These are phyloP conservation scores for Acanthurus lineatus DNA, from an alignment of 2,797 vertebrate genomes.

Conservation along the genomic window DNA sequence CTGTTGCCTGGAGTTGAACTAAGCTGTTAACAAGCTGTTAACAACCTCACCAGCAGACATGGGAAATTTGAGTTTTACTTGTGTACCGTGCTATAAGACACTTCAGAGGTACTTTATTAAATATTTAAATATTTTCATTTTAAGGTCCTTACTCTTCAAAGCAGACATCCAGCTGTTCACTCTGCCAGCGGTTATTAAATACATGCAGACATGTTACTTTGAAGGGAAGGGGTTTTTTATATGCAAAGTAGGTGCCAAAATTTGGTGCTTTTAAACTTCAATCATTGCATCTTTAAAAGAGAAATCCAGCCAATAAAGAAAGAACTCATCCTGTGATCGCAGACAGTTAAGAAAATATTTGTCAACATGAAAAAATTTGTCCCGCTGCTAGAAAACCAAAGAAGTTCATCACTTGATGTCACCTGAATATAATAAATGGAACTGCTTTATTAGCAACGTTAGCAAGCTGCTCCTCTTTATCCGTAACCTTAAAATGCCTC, in stretches of 20 bases:
- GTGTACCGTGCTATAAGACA: constrained; percentile 47
- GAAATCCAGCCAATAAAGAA: constrained; percentile 35
- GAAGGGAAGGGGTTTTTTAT: constrained; percentile 52
- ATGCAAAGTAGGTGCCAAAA: constrained; percentile 66
- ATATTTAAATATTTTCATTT: constrained; percentile 46
- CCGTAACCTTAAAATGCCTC: constrained; percentile 25
- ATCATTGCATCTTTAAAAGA: constrained; percentile 37
- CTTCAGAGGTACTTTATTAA: constrained; percentile 45
- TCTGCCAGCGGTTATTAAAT: constrained; percentile 40
- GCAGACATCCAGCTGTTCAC: constrained; percentile 53
- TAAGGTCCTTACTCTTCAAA: constrained; percentile 51
- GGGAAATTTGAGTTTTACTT: constrained; percentile 53
- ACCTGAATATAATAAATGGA: constrained; percentile 10
- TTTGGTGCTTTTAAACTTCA: constrained; percentile 57
- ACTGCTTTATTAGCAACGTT: constrained; percentile 25
- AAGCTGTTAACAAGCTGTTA: constrained; percentile 79
- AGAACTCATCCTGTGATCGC: constrained; percentile 54
- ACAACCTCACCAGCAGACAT: constrained; percentile 60
- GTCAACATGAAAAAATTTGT: constrained; percentile 51
- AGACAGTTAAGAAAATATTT: constrained; percentile 54
- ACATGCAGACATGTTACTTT: constrained; percentile 52
- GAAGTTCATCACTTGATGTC: constrained; percentile 38
- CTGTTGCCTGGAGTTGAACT: constrained; percentile 70
- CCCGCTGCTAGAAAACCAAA: constrained; percentile 48
- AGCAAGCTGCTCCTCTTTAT: constrained; percentile 24